Base-by-base conservation (phyloP, 2,113 vertebrate species). In the Myodes glareolus region DNA sequence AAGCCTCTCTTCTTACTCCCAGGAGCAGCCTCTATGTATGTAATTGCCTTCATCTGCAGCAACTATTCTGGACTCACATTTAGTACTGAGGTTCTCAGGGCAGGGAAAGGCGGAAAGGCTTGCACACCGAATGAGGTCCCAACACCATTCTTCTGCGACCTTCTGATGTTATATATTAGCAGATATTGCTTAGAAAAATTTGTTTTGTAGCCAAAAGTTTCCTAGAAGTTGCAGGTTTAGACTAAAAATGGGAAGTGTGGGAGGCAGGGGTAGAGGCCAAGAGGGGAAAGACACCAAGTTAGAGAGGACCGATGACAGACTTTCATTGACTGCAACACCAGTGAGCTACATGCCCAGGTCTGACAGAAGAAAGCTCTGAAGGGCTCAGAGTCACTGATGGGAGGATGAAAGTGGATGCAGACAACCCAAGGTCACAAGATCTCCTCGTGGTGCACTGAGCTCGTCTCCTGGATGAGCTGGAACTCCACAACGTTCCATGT, bases 391-490 rank as follows among this genome's bases (percentile, higher is more conserved):
- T 25, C 27, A 6, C 7, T 1, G 5, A 31, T 21, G 72, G 36
- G 52, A 58, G 1, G 52, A 9, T 3, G 12, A 9, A 17, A 21
- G n/a, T 4, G 3, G 31, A 0, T 0, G 1, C 0, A 7, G 42
- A 31, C 16, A 7, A 8, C 23, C 16, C 1, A 7, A 61, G 39
- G 65, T 1, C 0, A 2, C 3, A n/a, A 23, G 3, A 11, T 27
- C 16, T n/a, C 52, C 67, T 5, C 0, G 3, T 1, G 58, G 39
- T 3, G 1, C 14, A n/a, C 61, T 7, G 39, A 27, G 17, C 23
- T 1, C 52, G 7, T 12, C 47, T 87, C 31, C 10, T 52, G 5
- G 1, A 27, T 19, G 50, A 7, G 12, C 61, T 6, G 36, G 42
- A 70, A 4, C 36, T 3, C 16, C 6, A 19, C 16, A 25, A 0